Evolutionary conservation across 1,140 invertebrate genomes (phyloP).

Genomic region (Trinorchestia longiramus): DNA sequence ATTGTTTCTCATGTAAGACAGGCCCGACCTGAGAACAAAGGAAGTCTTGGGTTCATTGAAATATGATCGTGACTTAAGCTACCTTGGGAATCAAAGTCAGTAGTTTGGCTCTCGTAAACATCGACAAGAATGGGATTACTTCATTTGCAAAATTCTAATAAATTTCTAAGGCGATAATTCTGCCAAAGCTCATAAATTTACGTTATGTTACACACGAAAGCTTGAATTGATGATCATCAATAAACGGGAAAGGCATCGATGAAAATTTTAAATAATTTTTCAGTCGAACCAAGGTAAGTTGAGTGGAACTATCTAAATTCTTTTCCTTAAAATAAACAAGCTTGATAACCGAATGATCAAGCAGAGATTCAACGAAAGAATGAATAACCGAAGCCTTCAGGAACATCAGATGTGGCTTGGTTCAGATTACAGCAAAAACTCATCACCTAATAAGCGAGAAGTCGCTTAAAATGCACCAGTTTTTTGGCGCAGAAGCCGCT

Average conservation of each 20-base stretch:
- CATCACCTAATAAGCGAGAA: neutral
- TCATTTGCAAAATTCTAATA: neutral
- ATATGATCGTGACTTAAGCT: neutral
- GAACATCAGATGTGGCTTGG: neutral
- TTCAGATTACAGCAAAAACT: neutral
- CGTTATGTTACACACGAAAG: neutral
- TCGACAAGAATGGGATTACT: neutral
- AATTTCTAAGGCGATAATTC: neutral
- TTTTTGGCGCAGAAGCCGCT: neutral
- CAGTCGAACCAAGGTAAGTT: neutral
- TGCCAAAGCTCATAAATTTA: neutral
- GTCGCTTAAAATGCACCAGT: neutral
- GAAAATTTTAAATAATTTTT: too few species aligned
- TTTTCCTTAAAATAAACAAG: neutral
- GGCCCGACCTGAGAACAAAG: neutral
- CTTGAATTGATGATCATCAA: neutral
- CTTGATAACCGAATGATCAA: neutral
- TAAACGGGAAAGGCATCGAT: neutral
- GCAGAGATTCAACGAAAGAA: neutral
- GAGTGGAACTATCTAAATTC: neutral
- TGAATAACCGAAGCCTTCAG: neutral
- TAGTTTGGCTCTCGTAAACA: neutral
- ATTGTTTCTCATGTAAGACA: slow-evolving; percentile 30
- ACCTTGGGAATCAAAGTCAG: neutral
- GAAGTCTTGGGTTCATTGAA: neutral